Evolutionary conservation across 1,140 invertebrate genomes (phyloP), one percentile per base, ranked within the genome.

Genomic region (Apis florea): DNA sequence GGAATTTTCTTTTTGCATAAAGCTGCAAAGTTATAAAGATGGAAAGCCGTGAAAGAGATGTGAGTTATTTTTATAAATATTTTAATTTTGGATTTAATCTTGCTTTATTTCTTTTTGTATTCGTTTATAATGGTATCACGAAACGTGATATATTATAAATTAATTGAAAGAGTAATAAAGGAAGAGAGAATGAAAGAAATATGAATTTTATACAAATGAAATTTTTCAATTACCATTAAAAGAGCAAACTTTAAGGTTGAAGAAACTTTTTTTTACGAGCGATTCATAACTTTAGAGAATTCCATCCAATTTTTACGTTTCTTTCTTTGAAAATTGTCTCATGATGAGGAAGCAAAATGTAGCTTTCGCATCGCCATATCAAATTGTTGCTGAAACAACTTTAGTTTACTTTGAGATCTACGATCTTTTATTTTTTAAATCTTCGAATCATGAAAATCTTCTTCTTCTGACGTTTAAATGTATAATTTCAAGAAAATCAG

Each of bases 331-430:
- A 79, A 21, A 12, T 11, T 31, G 21, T 24, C 24, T 10, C n/a
- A 40, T 21, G 15, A 13, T 19, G 15, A 26, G 26, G 21, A 51
- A 31, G 24, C 54, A 13, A n/a, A 13, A 58, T 17, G 40, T n/a
- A 49, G 26, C 77, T 73, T 64, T 64, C 69, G 21, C 12, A 40
- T 51, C 17, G 31, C 69, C 63, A 47, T 64, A 79, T 79, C 69
- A 79, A 79, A 79, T 79, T 79, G 69, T 79, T 64, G 78, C 78
- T 11, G 77, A 49, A 72, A 79, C 53, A 71, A 47, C 49, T 69
- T 79, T 47, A 73, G 69, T 79, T 79, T 73, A 51, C 68, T 79
- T 56, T 73, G 69, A 79, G 26, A 21, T 49, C 17, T 9, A 17
- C 9, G 51, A 64, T n/a, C 13, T 64, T 71, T n/a, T 49, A 26